phyloP scores from a whole-genome alignment of 2,888 invertebrate genomes.

The Tenthredo amoena region DNA sequence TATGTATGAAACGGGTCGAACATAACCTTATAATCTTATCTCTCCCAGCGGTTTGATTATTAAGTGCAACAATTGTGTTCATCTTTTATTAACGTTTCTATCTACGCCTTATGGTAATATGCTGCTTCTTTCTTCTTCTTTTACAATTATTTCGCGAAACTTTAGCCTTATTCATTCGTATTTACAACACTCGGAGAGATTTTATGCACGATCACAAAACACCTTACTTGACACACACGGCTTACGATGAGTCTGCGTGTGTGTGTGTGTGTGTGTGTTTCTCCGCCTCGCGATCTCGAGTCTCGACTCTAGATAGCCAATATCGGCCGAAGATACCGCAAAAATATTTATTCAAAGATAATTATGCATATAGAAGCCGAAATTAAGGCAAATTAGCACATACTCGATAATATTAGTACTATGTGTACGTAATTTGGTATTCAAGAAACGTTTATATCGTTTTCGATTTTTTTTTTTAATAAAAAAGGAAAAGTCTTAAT shows the following conservation, averaged over 20 bases:
- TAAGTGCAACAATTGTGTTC: constrained; percentile 78
- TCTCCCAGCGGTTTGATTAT: constrained; percentile 79
- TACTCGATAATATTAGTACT: neutral
- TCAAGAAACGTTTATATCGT: neutral
- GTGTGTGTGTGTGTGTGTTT: neutral
- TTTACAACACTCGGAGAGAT: neutral
- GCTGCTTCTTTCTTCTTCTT: neutral
- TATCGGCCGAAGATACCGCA: neutral
- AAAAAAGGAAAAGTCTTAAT: neutral
- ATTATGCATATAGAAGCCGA: neutral
- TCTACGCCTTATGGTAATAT: neutral
- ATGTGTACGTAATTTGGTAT: neutral
- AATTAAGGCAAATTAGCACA: neutral
- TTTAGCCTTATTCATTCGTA: neutral
- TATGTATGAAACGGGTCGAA: neutral
- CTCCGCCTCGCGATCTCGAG: neutral
- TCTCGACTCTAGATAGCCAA: neutral
- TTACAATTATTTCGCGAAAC: neutral
- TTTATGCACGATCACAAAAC: neutral
- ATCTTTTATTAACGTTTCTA: constrained; percentile 64
- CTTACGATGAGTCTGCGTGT: no score
- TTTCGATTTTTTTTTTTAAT: neutral
- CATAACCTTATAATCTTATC: constrained; percentile 79
- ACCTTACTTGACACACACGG: neutral
- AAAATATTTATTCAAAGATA: neutral